These are phyloP conservation scores for Parauchenoglanis ngamensis DNA, from an alignment of 2,797 vertebrate genomes.

Conservation along the genomic window DNA sequence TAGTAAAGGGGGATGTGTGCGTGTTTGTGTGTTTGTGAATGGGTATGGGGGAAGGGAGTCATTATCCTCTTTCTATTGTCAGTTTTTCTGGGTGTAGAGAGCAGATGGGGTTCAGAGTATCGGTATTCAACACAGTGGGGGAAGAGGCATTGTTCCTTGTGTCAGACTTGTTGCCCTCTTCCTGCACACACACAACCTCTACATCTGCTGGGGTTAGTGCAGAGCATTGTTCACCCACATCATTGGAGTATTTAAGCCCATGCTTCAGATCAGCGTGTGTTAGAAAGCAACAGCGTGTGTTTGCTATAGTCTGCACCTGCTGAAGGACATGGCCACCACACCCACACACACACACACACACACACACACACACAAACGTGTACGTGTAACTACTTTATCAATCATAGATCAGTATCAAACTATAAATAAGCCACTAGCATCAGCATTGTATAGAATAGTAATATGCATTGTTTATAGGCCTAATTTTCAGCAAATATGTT, in stretches of 20 bases:
- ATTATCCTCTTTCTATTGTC: constrained; percentile 57
- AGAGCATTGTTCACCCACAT: constrained; percentile 38
- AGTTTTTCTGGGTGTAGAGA: constrained; percentile 64
- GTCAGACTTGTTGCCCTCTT: constrained; percentile 49
- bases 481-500: not conserved
- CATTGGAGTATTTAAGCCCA: constrained; percentile 27
- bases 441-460: not conserved
- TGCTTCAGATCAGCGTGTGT: constrained; percentile 18
- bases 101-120: constrained; percentile 73
- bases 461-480: not conserved
- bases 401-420: not conserved
- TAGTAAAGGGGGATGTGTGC: constrained; percentile 1
- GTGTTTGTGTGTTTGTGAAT: not conserved
- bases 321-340: constrained; percentile 20
- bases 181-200: constrained; percentile 39
- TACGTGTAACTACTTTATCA: not conserved
- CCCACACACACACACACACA: not conserved
- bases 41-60: constrained; percentile 17
- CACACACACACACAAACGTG: not conserved
- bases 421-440: not conserved
- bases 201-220: constrained; percentile 48
- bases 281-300: not conserved
- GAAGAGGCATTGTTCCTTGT: constrained; percentile 64
- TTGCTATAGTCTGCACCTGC: constrained; percentile 43
- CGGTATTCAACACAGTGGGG: constrained; percentile 65